Conservation (phyloP, 2,113 vertebrate species). For the Oncorhynchus tshawytscha region DNA sequence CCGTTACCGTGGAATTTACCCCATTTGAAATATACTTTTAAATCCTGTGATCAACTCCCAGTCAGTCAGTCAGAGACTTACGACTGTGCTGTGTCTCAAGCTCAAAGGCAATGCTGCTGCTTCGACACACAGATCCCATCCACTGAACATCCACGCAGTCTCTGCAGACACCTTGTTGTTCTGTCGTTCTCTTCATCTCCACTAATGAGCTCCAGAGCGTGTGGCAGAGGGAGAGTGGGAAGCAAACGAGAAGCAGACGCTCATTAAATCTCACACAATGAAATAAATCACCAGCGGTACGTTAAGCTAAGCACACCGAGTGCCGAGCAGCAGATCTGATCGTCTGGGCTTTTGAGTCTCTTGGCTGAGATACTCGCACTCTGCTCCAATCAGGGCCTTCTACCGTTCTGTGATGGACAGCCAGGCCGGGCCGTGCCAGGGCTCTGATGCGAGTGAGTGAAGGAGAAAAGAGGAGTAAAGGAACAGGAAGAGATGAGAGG, state of each 20-base stretch:
- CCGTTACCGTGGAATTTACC: not conserved
- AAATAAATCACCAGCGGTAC: conserved; percentile 40
- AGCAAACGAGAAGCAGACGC: conserved; percentile 57
- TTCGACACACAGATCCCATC: not conserved
- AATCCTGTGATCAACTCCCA: not conserved
- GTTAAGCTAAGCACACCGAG: conserved; percentile 22
- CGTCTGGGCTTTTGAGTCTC: not conserved
- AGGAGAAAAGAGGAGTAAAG: too few species aligned
- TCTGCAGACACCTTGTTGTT: not conserved
- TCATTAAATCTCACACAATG: conserved; percentile 44
- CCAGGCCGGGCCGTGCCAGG: conserved; percentile 13
- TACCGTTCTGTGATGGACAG: not conserved
- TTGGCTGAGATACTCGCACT: conserved; percentile 22
- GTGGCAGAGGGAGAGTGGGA: conserved; percentile 13
- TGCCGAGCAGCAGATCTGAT: conserved; percentile 2
- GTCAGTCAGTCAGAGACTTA: not conserved
- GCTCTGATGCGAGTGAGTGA: conserved; percentile 18
- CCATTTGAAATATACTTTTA: not conserved
- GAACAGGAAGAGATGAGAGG: too few species aligned
- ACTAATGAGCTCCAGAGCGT: conserved; percentile 45
- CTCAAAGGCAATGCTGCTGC: not conserved
- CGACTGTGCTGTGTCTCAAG: not conserved
- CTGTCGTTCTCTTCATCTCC: conserved; percentile 25
- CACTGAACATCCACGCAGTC: not conserved
- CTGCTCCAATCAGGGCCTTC: conserved; percentile 18